phyloP scores from a whole-genome alignment of 2,888 invertebrate genomes.

The Lampropteryx suffumata region DNA sequence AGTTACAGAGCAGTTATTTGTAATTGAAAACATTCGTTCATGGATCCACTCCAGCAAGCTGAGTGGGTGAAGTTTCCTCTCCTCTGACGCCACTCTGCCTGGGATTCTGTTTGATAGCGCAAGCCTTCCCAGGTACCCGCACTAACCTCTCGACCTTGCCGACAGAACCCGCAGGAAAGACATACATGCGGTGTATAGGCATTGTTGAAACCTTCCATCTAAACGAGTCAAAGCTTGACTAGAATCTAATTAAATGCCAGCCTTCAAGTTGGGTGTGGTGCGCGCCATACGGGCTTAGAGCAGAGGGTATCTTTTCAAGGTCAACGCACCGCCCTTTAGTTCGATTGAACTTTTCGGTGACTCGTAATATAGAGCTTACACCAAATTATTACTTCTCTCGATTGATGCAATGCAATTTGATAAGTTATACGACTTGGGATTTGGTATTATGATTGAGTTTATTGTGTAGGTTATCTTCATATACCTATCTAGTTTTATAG shows the following conservation, averaged over 20 bases:
- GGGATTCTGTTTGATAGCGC: too few species aligned
- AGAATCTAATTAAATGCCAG: constrained; percentile 32
- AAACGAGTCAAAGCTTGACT: constrained; percentile 11
- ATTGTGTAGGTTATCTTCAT: constrained; percentile 7
- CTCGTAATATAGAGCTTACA: constrained; percentile 2
- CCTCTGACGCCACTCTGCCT: too few species aligned
- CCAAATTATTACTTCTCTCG: constrained; percentile 10
- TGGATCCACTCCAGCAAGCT: too few species aligned
- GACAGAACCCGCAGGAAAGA: too few species aligned
- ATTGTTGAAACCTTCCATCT: constrained; percentile 11
- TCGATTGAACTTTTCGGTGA: constrained; percentile 10
- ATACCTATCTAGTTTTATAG: constrained; percentile 28
- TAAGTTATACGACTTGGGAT: constrained; percentile 16
- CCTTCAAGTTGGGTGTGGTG: constrained; percentile 20
- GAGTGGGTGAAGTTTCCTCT: too few species aligned
- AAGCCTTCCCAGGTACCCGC: too few species aligned
- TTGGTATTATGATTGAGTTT: constrained; percentile 18
- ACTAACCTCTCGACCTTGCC: too few species aligned
- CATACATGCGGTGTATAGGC: too few species aligned
- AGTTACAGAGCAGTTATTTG: too few species aligned
- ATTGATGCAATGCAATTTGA: constrained; percentile 15
- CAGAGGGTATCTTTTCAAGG: constrained; percentile 29
- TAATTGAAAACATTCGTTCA: too few species aligned
- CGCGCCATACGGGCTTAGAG: constrained; percentile 7
- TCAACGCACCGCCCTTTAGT: constrained; percentile 24